A percentile compares a stretch with the other conserved stretches of the same genome.
Evolutionary conservation across 2,888 invertebrate species (phyloP).

Genomic region (Leptogaster cylindrica): DNA sequence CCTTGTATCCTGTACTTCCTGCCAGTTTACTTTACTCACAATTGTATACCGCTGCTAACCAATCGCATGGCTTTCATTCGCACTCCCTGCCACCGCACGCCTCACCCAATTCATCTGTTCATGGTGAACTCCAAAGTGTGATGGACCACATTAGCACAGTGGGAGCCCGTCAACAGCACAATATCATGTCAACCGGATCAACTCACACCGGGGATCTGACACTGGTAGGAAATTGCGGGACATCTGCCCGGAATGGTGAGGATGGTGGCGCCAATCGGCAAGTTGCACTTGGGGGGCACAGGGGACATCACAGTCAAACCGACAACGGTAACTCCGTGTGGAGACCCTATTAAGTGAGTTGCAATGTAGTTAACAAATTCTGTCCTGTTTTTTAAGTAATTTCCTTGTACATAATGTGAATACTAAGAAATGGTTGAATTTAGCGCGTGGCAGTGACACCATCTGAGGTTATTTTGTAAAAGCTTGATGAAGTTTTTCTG

Average conservation of each 20-base stretch:
- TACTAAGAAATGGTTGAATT: neutral
- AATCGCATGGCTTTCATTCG: constrained; percentile 74
- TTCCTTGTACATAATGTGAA: constrained; percentile 35
- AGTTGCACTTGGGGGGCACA: constrained; percentile 60
- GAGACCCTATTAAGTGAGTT: constrained; percentile 71
- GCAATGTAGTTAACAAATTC: constrained; percentile 34
- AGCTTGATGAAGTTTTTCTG: too few species aligned
- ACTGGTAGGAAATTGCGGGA: constrained; percentile 61
- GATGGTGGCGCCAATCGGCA: constrained; percentile 60
- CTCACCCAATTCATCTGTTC: constrained; percentile 66
- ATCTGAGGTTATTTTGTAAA: too few species aligned
- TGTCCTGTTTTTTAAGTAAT: constrained; percentile 8
- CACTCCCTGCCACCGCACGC: constrained; percentile 71
- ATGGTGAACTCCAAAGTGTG: constrained; percentile 75
- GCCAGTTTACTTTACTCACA: constrained; percentile 84
- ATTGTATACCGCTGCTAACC: constrained; percentile 79
- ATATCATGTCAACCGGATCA: constrained; percentile 62
- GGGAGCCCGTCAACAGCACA: constrained; percentile 63
- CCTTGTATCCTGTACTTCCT: constrained; percentile 78
- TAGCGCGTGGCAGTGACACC: constrained; percentile 11
- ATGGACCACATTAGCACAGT: constrained; percentile 79
- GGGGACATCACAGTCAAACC: constrained; percentile 61
- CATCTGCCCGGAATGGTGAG: constrained; percentile 60
- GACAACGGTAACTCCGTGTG: constrained; percentile 72
- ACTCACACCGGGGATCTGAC: constrained; percentile 56